phyloP scores from a whole-genome alignment of 2,888 invertebrate genomes.

The Fragum fragum region DNA sequence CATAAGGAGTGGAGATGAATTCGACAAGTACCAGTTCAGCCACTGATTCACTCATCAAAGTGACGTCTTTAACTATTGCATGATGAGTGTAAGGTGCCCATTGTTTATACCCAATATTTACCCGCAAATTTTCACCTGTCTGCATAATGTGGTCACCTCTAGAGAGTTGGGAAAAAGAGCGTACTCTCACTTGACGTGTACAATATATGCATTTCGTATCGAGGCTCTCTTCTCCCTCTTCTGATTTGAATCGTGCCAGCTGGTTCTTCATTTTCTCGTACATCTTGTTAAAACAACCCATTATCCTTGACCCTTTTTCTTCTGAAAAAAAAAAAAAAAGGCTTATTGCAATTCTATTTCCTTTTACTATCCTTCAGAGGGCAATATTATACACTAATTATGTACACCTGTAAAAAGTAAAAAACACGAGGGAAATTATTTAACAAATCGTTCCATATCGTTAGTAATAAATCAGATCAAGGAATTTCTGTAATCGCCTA shows the following conservation, averaged over 20 bases:
- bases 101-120: slow-evolving; percentile 25
- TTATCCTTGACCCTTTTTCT: too few relatives aligned
- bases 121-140: slow-evolving; percentile 25
- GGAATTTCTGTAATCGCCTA: too few relatives aligned
- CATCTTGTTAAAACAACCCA: not conserved
- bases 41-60: not conserved
- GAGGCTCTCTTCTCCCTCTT: not conserved
- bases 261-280: not conserved
- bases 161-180: not conserved
- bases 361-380: too few relatives aligned
- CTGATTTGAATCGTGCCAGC: not conserved
- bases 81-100: slow-evolving; percentile 39
- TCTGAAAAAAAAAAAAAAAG: too few relatives aligned
- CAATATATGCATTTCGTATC: slow-evolving; percentile 36
- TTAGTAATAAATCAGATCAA: too few relatives aligned
- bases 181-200: slow-evolving; percentile 22
- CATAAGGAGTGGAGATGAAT: slow-evolving; percentile 41
- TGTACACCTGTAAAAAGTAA: too few relatives aligned
- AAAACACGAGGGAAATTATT: too few relatives aligned
- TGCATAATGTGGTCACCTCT: slow-evolving; percentile 40
- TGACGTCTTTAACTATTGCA: slow-evolving; percentile 49
- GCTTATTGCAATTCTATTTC: too few relatives aligned
- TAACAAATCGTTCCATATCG: too few relatives aligned
- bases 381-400: too few relatives aligned
- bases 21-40: slow-evolving; percentile 43